phyloP scores from a whole-genome alignment of 2,797 vertebrate species.

The Echeneis naucrates region DNA sequence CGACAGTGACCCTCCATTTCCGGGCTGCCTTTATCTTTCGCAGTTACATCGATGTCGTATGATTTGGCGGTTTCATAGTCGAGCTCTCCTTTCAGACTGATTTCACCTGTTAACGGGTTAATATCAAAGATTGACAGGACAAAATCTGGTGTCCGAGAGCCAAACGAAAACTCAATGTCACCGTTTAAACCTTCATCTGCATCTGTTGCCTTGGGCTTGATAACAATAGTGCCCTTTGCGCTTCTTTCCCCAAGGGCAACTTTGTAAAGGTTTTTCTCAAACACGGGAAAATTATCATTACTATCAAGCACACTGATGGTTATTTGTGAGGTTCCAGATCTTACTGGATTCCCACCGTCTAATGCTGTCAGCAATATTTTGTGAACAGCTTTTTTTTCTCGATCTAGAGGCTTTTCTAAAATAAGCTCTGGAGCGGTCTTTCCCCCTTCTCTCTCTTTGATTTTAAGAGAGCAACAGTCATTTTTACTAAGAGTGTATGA shows the following conservation, averaged over 20 bases:
- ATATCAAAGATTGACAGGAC: constrained; percentile 84
- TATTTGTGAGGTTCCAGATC: constrained; percentile 83
- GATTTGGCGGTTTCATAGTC: constrained; percentile 80
- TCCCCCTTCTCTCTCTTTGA: constrained; percentile 67
- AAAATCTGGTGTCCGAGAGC: constrained; percentile 75
- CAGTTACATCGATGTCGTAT: constrained; percentile 85
- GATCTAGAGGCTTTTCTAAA: constrained; percentile 84
- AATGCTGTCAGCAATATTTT: constrained; percentile 83
- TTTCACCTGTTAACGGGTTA: constrained; percentile 74
- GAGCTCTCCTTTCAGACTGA: constrained; percentile 74
- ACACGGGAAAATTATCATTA: constrained; percentile 87
- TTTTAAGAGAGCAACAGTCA: constrained; percentile 83
- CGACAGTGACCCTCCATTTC: constrained; percentile 81
- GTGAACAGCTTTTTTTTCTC: constrained; percentile 82
- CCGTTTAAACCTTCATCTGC: constrained; percentile 86
- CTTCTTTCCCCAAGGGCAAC: constrained; percentile 68
- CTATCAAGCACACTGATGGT: constrained; percentile 82
- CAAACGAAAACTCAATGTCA: constrained; percentile 81
- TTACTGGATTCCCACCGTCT: constrained; percentile 85
- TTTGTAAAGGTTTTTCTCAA: constrained; percentile 73
- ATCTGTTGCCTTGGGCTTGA: constrained; percentile 82
- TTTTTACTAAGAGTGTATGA: constrained; percentile 82
- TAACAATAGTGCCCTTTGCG: constrained; percentile 63
- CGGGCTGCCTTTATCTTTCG: constrained; percentile 86
- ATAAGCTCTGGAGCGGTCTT: constrained; percentile 84